A percentile compares a stretch with the other conserved stretches of the same genome.
Conservation (phyloP, 2,797 vertebrate species). For the Argyrosomus regius region DNA sequence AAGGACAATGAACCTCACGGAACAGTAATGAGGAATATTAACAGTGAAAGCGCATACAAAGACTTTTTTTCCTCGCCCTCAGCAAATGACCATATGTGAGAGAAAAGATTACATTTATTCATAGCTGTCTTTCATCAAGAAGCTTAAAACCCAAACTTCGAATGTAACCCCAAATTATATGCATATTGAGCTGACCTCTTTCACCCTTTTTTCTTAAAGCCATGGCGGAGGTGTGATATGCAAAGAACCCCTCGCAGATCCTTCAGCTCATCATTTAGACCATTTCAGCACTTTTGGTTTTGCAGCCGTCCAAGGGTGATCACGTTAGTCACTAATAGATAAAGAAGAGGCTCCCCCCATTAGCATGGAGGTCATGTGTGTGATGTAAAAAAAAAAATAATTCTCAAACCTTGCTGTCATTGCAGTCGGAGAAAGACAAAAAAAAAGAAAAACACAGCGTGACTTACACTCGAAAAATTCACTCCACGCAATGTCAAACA, state of each 20-base stretch:
- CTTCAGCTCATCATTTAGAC: slow-evolving; percentile 80
- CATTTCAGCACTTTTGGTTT: slow-evolving; percentile 85
- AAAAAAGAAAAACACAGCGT: slow-evolving; percentile 29
- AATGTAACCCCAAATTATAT: slow-evolving; percentile 85
- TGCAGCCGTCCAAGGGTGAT: slow-evolving; percentile 68
- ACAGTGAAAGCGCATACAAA: slow-evolving; percentile 72
- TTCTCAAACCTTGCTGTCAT: slow-evolving; percentile 48
- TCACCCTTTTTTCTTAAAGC: slow-evolving; percentile 82
- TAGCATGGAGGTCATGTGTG: slow-evolving; percentile 70
- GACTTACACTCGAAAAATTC: slow-evolving; percentile 63
- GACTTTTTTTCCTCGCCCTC: slow-evolving; percentile 71
- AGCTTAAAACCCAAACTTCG: slow-evolving; percentile 83
- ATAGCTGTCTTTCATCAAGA: slow-evolving; percentile 85
- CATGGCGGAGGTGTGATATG: slow-evolving; percentile 79
- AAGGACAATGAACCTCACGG: slow-evolving; percentile 65
- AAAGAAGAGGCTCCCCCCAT: slow-evolving; percentile 67
- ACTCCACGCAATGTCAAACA: slow-evolving; percentile 66
- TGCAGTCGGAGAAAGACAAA: slow-evolving; percentile 47
- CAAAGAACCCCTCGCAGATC: slow-evolving; percentile 77
- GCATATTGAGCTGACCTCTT: slow-evolving; percentile 84
- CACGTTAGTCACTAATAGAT: slow-evolving; percentile 75
- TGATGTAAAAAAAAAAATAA: slow-evolving; percentile 43
- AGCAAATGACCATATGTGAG: slow-evolving; percentile 80
- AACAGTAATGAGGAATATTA: slow-evolving; percentile 70
- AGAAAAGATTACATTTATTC: slow-evolving; percentile 86